Evolutionary conservation across 2,888 invertebrate species (phyloP).

Genomic region (Eristalinus sepulchralis): DNA sequence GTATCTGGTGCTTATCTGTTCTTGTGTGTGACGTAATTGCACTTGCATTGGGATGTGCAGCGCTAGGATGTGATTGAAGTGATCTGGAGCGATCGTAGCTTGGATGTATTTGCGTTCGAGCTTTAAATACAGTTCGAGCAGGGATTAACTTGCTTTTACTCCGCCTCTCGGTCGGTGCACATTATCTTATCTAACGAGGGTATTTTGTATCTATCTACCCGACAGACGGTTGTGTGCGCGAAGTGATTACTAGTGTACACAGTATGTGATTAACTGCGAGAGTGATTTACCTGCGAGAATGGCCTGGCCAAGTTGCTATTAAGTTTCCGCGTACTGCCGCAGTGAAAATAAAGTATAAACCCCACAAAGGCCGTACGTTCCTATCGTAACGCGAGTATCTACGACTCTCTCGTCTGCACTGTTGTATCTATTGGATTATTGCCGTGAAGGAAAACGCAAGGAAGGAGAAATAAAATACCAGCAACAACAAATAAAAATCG

Average conservation of each 20-base stretch:
- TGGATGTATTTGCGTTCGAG: background rate
- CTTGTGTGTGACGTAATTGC: constrained; percentile 49
- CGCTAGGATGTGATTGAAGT: constrained; percentile 30
- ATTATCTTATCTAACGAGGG: constrained; percentile 61
- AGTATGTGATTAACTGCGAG: constrained; percentile 41
- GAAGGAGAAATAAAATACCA: constrained; percentile 4
- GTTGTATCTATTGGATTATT: constrained; percentile 53
- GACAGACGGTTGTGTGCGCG: constrained; percentile 7
- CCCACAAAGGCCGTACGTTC: constrained; percentile 20
- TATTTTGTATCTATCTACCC: constrained; percentile 35
- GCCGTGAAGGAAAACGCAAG: constrained; percentile 24
- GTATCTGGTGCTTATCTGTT: constrained; percentile 14
- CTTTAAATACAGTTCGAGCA: constrained; percentile 38
- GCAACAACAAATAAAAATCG: constrained; percentile 4
- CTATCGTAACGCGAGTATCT: constrained; percentile 18
- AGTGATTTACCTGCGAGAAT: constrained; percentile 56
- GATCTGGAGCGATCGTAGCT: constrained; percentile 25
- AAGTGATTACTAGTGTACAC: constrained; percentile 32
- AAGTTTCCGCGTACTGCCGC: constrained; percentile 20
- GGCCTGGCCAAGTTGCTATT: constrained; percentile 34
- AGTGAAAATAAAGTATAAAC: background rate
- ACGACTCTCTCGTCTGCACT: constrained; percentile 4
- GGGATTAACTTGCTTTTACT: constrained; percentile 16
- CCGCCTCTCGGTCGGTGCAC: background rate
- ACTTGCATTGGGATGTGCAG: constrained; percentile 16